Conservation (phyloP, 1,140 invertebrate genomes). For the Steinernema feltiae region DNA sequence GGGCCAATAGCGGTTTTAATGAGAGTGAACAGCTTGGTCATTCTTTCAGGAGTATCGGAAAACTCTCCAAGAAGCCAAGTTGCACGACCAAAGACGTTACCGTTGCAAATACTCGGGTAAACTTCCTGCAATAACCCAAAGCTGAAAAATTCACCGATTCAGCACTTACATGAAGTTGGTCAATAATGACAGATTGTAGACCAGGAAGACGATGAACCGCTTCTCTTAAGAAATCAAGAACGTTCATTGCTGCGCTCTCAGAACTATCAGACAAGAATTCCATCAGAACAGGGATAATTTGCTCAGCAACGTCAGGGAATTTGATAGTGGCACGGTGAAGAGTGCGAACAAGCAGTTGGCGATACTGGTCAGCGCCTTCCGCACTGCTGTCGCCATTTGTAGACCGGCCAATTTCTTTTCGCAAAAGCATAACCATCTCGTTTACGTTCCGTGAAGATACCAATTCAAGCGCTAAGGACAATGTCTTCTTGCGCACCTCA, state of each 20-base stretch:
- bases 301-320: slow-evolving; percentile 90
- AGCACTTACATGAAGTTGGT: slow-evolving; percentile 59
- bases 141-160: slow-evolving; percentile 14
- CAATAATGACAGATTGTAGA: slow-evolving; percentile 72
- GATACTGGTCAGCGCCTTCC: slow-evolving; percentile 85
- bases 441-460: slow-evolving; percentile 86
- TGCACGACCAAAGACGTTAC: slow-evolving; percentile 69
- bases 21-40: slow-evolving; percentile 41
- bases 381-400: slow-evolving; percentile 69
- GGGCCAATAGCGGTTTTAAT: slow-evolving; percentile 59
- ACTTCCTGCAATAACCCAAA: slow-evolving; percentile 67
- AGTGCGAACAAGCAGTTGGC: slow-evolving; percentile 87
- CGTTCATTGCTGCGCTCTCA: slow-evolving; percentile 85
- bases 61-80: background rate
- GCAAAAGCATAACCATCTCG: slow-evolving; percentile 65
- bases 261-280: slow-evolving; percentile 91
- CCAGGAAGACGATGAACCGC: slow-evolving; percentile 84
- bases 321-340: slow-evolving; percentile 90
- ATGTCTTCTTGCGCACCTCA: slow-evolving; percentile 80
- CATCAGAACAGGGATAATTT: slow-evolving; percentile 86
- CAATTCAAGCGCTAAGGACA: slow-evolving; percentile 78
- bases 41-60: slow-evolving; percentile 15
- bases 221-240: slow-evolving; percentile 86
- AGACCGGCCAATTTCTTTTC: slow-evolving; percentile 33
- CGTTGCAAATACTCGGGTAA: slow-evolving; percentile 70